phyloP scores from a whole-genome alignment of 2,888 invertebrate genomes.

The Cosmia trapezina region DNA sequence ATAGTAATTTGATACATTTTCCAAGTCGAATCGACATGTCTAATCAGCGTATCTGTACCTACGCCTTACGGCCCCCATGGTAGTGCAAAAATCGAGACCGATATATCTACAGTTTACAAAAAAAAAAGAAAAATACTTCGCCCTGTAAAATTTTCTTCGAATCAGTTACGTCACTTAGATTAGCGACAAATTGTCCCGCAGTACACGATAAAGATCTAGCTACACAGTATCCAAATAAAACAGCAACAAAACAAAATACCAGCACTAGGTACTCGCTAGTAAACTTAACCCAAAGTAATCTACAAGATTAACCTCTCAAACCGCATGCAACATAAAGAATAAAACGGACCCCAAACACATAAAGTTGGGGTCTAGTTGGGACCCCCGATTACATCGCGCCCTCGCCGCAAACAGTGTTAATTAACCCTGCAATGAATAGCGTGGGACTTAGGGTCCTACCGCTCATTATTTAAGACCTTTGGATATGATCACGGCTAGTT shows the following conservation, averaged over 20 bases:
- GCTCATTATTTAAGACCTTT: conserved; percentile 63
- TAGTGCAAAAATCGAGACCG: too few species aligned
- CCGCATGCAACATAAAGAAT: conserved; percentile 49
- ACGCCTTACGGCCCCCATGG: too few species aligned
- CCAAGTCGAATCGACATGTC: too few species aligned
- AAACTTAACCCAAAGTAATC: conserved; percentile 49
- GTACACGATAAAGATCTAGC: neutral
- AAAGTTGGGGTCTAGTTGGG: conserved; percentile 43
- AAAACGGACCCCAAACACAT: conserved; percentile 55
- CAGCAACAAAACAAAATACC: conserved; percentile 9
- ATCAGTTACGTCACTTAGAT: too few species aligned
- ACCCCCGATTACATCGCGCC: conserved; percentile 47
- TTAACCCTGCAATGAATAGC: conserved; percentile 58
- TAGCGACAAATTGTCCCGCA: too few species aligned
- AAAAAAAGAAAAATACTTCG: too few species aligned
- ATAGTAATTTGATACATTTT: too few species aligned
- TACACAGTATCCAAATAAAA: conserved; percentile 31
- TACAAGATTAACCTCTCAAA: conserved; percentile 50
- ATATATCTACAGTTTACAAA: too few species aligned
- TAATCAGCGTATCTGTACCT: too few species aligned
- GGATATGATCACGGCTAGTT: conserved; percentile 45
- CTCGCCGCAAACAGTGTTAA: conserved; percentile 60
- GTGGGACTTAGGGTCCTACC: conserved; percentile 40
- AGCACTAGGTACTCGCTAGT: conserved; percentile 2
- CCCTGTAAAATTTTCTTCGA: too few species aligned